Evolutionary conservation across 92 coral and sea anemone species (phyloP).

Genomic region (Chrysogorgia sp.): DNA sequence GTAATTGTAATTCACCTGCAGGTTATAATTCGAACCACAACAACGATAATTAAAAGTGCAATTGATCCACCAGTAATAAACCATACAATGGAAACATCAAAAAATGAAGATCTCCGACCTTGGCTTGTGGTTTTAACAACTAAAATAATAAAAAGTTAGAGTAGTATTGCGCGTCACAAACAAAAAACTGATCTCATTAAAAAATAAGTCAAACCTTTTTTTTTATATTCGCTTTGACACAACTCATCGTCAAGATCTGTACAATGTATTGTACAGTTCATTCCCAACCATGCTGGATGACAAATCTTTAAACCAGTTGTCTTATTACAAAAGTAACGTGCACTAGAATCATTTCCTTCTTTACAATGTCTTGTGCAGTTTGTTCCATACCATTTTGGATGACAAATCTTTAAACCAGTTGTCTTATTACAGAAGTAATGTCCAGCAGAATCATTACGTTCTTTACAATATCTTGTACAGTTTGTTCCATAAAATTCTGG

Average conservation of each 20-base stretch:
- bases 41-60: too few species aligned
- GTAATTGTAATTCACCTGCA: too few species aligned
- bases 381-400: conserved; percentile 11
- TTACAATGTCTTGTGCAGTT: conserved; percentile 17
- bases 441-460: conserved; percentile 59
- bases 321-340: conserved; percentile 18
- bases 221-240: too few species aligned
- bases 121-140: too few species aligned
- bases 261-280: conserved; percentile 7
- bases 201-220: not conserved
- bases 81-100: too few species aligned
- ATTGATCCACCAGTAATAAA: too few species aligned
- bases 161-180: too few species aligned
- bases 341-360: too few species aligned
- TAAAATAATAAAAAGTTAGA: too few species aligned
- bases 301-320: conserved; percentile 53
- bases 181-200: too few species aligned
- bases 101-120: too few species aligned
- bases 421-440: conserved; percentile 27
- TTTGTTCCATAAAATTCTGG: conserved; percentile 43
- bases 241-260: not conserved
- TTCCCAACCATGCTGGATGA: conserved; percentile 74
- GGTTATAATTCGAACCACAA: too few species aligned
- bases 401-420: conserved; percentile 43
- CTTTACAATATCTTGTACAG: conserved; percentile 47